These are phyloP conservation scores for Tachina grossa DNA, from an alignment of 2,888 invertebrate genomes.

Conservation along the genomic window DNA sequence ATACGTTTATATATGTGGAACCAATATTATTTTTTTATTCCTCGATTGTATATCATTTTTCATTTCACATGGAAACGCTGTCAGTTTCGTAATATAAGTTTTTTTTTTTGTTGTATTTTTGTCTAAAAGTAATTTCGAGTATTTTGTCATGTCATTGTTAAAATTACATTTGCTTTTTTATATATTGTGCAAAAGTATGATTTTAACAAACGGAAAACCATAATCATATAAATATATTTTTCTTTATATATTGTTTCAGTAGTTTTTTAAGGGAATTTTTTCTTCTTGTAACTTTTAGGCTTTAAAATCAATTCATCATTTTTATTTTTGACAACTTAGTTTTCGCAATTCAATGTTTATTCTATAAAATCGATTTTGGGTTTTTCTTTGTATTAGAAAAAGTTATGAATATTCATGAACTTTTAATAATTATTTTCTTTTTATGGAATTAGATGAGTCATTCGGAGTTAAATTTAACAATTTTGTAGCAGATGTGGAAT, in stretches of 20 bases:
- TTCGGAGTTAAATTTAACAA: neutral
- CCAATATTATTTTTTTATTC: slow-evolving; percentile 45
- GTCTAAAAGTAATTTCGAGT: slow-evolving; percentile 63
- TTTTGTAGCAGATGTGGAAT: slow-evolving; percentile 32
- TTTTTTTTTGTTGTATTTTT: slow-evolving; percentile 12
- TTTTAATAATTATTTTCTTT: slow-evolving; percentile 39
- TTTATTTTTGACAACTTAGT: slow-evolving; percentile 69
- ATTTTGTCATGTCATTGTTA: slow-evolving; percentile 70
- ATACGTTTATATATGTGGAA: slow-evolving; percentile 57
- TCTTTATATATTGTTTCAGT: slow-evolving; percentile 68
- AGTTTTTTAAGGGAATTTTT: slow-evolving; percentile 77
- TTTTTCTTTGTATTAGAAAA: slow-evolving; percentile 8
- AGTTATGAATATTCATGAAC: slow-evolving; percentile 61
- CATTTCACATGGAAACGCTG: slow-evolving; percentile 57
- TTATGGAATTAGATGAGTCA: slow-evolving; percentile 63
- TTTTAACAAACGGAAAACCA: slow-evolving; percentile 58
- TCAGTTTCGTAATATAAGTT: slow-evolving; percentile 34
- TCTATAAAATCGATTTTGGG: slow-evolving; percentile 49
- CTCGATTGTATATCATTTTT: slow-evolving; percentile 64
- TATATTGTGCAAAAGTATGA: slow-evolving; percentile 44
- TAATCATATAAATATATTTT: slow-evolving; percentile 39
- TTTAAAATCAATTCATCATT: slow-evolving; percentile 73
- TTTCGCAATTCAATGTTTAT: slow-evolving; percentile 51
- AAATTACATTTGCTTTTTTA: slow-evolving; percentile 49
- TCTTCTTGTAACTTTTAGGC: slow-evolving; percentile 67